Percentiles rank a stretch among this genome's conserved stretches.
phyloP scores from a whole-genome alignment of 2,888 invertebrate species.

The Agonopterix arenella region DNA sequence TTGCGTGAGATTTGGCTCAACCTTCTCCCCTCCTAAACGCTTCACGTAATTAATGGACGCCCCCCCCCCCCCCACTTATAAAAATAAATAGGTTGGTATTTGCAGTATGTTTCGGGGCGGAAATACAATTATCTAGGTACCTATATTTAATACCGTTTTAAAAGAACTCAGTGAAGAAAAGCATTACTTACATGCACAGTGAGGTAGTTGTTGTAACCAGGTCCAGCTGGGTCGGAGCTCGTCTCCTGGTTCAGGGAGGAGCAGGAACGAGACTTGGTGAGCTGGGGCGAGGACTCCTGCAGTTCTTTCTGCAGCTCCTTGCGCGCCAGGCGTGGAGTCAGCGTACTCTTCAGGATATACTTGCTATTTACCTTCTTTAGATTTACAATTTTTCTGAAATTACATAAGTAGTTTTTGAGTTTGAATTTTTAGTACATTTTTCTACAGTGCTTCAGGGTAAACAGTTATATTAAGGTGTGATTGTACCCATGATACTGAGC shows the following conservation, averaged over 20 bases:
- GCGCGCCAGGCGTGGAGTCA: conserved; percentile 86
- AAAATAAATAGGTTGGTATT: no score
- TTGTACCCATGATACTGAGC: no score
- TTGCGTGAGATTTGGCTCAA: no score
- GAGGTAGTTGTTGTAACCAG: conserved; percentile 82
- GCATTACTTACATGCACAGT: conserved; percentile 83
- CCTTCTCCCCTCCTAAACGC: no score
- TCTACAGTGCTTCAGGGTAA: no score
- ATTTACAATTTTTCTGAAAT: conserved; percentile 80
- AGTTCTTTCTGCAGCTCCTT: conserved; percentile 81
- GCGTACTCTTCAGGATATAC: conserved; percentile 88
- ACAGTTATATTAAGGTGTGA: no score
- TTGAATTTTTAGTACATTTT: no score
- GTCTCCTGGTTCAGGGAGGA: conserved; percentile 80
- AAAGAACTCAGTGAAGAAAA: background rate
- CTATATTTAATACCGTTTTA: background rate
- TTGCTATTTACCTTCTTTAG: conserved; percentile 87
- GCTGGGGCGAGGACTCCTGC: conserved; percentile 72
- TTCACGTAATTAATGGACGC: no score
- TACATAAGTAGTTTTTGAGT: no score
- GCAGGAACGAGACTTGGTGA: conserved; percentile 84
- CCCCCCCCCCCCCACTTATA: no score
- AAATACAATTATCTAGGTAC: no score
- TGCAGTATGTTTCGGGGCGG: no score
- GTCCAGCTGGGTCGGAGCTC: conserved; percentile 70